Percentiles rank a stretch among this genome's conserved stretches.
phyloP scores from a whole-genome alignment of 1,140 invertebrate species.

The Caenorhabditis latens region DNA sequence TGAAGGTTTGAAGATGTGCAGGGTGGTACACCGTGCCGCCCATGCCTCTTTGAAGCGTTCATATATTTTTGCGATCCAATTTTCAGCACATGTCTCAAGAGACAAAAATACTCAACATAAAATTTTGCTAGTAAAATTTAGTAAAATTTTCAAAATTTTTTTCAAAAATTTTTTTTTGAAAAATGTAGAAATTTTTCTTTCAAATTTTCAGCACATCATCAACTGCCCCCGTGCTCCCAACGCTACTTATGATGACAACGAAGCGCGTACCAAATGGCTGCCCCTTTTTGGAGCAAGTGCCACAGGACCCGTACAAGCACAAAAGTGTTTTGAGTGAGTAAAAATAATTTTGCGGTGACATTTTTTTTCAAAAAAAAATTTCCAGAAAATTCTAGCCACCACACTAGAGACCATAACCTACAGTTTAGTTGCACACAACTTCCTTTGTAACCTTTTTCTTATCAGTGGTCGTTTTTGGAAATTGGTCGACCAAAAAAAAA shows the following conservation, averaged over 20 bases:
- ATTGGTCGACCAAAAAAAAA: too few relatives aligned
- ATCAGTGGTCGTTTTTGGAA: neutral
- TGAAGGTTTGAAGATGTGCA: too few relatives aligned
- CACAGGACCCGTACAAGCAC: neutral
- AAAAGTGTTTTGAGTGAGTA: constrained; percentile 43
- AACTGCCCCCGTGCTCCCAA: constrained; percentile 10
- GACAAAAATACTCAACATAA: too few relatives aligned
- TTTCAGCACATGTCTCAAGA: too few relatives aligned
- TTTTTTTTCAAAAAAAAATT: neutral
- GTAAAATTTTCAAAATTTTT: too few relatives aligned
- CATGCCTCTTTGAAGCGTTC: too few relatives aligned
- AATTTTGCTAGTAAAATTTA: too few relatives aligned
- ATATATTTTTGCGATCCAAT: too few relatives aligned
- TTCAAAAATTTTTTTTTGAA: neutral
- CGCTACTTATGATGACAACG: constrained; percentile 34
- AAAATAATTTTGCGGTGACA: too few relatives aligned
- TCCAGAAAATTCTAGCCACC: neutral
- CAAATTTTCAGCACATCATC: constrained; percentile 20
- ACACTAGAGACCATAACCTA: neutral
- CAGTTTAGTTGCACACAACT: neutral
- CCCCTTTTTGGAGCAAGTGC: constrained; percentile 4
- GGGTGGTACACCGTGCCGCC: too few relatives aligned
- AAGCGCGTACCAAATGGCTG: constrained; percentile 5
- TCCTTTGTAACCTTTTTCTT: neutral
- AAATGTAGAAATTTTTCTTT: neutral